These are phyloP conservation scores for Leptinotarsa juncta DNA, from an alignment of 2,888 invertebrate genomes.

Conservation along the genomic window DNA sequence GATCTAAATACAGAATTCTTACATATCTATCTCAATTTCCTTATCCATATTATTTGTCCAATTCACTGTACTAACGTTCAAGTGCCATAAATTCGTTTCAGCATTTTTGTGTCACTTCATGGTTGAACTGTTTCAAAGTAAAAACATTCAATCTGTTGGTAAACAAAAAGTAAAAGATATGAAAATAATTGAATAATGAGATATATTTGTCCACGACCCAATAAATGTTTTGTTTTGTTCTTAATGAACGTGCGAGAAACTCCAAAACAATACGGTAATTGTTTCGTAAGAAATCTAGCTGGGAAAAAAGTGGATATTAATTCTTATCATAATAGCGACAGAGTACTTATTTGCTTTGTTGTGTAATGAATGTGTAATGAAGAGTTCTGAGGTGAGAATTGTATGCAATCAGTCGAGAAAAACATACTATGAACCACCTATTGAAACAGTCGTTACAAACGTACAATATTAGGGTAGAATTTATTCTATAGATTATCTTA, in stretches of 20 bases:
- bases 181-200: constrained; percentile 20
- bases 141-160: neutral
- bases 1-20: too few relatives aligned
- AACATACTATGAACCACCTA: neutral
- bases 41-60: neutral
- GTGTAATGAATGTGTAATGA: constrained; percentile 13
- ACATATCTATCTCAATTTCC: too few relatives aligned
- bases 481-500: too few relatives aligned
- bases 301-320: constrained; percentile 17
- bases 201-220: constrained; percentile 19
- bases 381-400: neutral
- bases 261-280: constrained; percentile 14
- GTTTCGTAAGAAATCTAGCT: constrained; percentile 16
- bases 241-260: constrained; percentile 18
- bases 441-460: neutral
- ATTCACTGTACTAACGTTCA: neutral
- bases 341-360: constrained; percentile 15
- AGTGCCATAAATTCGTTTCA: neutral
- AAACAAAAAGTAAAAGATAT: constrained; percentile 21
- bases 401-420: neutral
- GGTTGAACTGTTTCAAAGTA: constrained; percentile 9
- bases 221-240: constrained; percentile 16
- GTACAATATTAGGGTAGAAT: too few relatives aligned
- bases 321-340: constrained; percentile 8
- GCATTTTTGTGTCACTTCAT: constrained; percentile 6